These are phyloP conservation scores for Stichopus chloronotus DNA, from an alignment of 35 echinoderm and acorn worm species.

Conservation along the genomic window DNA sequence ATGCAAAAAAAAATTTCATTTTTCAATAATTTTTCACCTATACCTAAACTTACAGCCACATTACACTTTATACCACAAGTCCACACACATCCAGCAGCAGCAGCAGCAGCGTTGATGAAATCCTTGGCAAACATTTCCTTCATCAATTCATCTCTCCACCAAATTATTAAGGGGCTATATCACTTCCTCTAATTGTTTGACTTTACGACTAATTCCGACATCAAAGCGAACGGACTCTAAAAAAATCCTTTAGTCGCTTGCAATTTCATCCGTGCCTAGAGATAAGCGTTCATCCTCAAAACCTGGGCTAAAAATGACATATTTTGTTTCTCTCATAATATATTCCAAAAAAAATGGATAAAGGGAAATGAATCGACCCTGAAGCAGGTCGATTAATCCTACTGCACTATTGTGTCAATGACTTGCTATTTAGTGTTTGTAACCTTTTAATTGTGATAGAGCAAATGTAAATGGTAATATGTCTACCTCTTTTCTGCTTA, in stretches of 20 bases:
- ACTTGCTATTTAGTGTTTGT: not conserved
- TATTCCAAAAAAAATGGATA: not conserved
- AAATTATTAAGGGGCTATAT: not conserved
- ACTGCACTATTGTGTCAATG: not conserved
- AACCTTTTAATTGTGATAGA: not conserved
- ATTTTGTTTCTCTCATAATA: not conserved
- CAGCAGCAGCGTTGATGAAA: no score
- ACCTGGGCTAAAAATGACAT: not conserved
- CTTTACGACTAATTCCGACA: not conserved
- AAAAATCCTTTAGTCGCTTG: not conserved
- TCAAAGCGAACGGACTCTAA: not conserved
- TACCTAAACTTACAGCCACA: no score
- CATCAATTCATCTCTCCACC: no score
- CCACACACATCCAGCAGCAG: no score
- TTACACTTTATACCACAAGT: no score
- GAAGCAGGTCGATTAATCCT: not conserved
- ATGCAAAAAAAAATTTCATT: no score
- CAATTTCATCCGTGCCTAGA: not conserved
- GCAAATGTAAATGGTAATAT: not conserved
- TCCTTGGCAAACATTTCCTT: no score
- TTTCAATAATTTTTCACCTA: no score
- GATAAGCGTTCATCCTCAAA: not conserved
- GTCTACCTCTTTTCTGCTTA: not conserved
- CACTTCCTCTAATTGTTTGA: not conserved
- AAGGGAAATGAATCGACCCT: not conserved